Evolutionary conservation across 64 coral and sea anemone species (phyloP), one percentile per base, ranked within the genome.

Genomic region (Montipora capricornis): DNA sequence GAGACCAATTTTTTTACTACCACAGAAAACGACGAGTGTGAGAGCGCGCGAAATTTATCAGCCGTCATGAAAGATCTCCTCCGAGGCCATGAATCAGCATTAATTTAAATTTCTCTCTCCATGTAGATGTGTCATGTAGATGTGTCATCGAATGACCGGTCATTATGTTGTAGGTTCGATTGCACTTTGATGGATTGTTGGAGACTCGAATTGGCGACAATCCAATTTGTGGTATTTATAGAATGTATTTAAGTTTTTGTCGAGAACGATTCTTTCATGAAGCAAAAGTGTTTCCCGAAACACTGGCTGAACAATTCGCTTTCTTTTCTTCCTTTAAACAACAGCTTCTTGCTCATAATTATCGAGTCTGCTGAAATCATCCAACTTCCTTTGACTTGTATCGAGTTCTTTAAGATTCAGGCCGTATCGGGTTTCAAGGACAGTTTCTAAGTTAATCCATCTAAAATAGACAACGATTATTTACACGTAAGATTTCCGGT

Each of bases 401-500:
- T 17, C 76, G 45, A 49, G 49, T 46, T 14, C 1, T 19, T n/a
- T 16, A 15, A 64, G 19, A 19, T 8, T 17, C 45, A 4, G 47
- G 47, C 17, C 13, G 17, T 37, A 78, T 78, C 14, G 8, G 76
- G 76, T 78, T 78, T 20, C 76, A 7, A 16, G 3, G 22, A 49
- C 11, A n/a, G 47, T 78, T 48, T 17, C 15, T 3, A 71, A n/a
- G 2, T 46, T 73, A 69, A 86, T 48, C 45, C 19, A 44, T 45
- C 44, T 47, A 73, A 86, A 86, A 48, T 86, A 68, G 82, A 68
- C 20, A 66, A 12, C 47, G 45, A 14, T 49, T 69, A 85, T 85
- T 85, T 85, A 70, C 82, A 70, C 61, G 4, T 47, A 4, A 71
- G 67, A 71, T 86, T 69, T 86, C 82, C 82, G 82, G 82, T 50